Conservation (phyloP, 2,797 vertebrate species). For the Chaenodraco wilsoni region DNA sequence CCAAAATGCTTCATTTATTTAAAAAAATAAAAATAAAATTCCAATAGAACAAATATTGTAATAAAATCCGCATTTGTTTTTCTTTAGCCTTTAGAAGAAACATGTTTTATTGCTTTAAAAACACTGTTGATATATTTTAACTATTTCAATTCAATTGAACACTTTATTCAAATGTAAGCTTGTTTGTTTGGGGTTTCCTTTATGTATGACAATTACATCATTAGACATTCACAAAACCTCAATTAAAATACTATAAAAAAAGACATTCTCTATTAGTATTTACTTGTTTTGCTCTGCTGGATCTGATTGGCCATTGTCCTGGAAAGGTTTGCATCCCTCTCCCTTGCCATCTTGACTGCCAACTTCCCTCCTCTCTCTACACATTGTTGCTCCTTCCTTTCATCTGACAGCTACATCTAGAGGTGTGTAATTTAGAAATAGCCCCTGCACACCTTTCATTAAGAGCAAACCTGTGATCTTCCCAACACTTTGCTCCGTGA, state of each 20-base stretch:
- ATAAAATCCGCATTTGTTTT: no score
- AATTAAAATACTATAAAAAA: slow-evolving; percentile 10
- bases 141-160: no score
- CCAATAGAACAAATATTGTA: no score
- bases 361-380: slow-evolving; percentile 36
- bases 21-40: no score
- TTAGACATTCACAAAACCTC: no score
- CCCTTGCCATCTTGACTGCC: slow-evolving; percentile 31
- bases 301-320: slow-evolving; percentile 59
- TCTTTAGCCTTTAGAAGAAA: no score
- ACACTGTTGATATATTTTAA: no score
- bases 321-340: slow-evolving; percentile 39
- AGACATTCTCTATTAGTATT: slow-evolving; percentile 27
- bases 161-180: no score
- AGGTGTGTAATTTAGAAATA: slow-evolving; percentile 60
- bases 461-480: slow-evolving; percentile 51
- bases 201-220: no score
- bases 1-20: no score
- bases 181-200: no score
- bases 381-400: slow-evolving; percentile 56
- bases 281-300: slow-evolving; percentile 40
- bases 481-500: slow-evolving; percentile 45
- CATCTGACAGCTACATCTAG: slow-evolving; percentile 43
- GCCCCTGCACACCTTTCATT: slow-evolving; percentile 59
- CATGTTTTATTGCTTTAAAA: no score